A percentile compares a stretch with the other conserved stretches of the same genome.
These are phyloP conservation scores for Diachasma alloeum DNA, from an alignment of 1,140 invertebrate genomes.

Conservation along the genomic window DNA sequence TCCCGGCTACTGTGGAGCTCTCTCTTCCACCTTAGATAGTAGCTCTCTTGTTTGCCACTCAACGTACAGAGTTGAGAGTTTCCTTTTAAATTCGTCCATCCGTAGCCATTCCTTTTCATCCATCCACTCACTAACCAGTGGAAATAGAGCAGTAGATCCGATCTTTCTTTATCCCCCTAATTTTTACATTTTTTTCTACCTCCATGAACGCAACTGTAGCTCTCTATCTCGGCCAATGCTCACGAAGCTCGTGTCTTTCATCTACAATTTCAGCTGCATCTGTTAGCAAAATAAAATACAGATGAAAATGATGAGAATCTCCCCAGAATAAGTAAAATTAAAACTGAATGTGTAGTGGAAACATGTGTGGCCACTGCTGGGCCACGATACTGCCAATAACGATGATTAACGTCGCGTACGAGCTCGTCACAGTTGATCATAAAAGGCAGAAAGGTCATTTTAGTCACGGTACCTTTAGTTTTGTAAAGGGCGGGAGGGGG, in stretches of 20 bases:
- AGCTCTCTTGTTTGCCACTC: background rate
- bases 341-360: background rate
- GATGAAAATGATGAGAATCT: background rate
- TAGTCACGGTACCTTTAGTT: slow-evolving; percentile 19
- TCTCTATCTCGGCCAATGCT: no score
- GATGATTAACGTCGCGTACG: slow-evolving; percentile 55
- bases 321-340: background rate
- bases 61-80: slow-evolving; percentile 5
- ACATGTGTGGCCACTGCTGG: background rate
- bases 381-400: slow-evolving; percentile 50
- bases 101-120: slow-evolving; percentile 17
- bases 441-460: slow-evolving; percentile 21
- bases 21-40: slow-evolving; percentile 13
- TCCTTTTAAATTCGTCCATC: slow-evolving; percentile 27
- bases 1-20: background rate
- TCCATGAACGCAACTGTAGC: background rate
- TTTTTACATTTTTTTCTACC: background rate
- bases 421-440: slow-evolving; percentile 24
- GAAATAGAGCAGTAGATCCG: background rate
- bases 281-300: background rate
- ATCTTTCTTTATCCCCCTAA: background rate
- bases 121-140: slow-evolving; percentile 6
- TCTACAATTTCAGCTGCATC: background rate
- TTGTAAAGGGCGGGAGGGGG: background rate
- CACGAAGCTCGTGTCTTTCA: background rate